phyloP scores from a whole-genome alignment of 2,888 invertebrate genomes.

The Cryptus viduatorius region DNA sequence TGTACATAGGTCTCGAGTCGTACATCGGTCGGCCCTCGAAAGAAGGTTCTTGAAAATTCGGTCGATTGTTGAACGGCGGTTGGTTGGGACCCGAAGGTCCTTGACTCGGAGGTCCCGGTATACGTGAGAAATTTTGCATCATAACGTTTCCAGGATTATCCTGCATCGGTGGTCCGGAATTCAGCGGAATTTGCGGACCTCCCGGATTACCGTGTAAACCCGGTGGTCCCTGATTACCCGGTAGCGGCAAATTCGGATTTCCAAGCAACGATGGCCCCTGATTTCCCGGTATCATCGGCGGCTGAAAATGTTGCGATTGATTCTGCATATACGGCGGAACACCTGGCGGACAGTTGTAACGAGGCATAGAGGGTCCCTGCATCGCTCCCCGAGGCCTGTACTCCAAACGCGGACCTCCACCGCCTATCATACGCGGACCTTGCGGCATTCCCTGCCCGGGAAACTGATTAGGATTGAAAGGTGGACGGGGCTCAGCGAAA shows the following conservation, averaged over 20 bases:
- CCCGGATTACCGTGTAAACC: slow-evolving; percentile 60
- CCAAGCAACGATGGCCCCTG: slow-evolving; percentile 74
- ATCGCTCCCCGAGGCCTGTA: slow-evolving; percentile 76
- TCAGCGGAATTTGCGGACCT: slow-evolving; percentile 67
- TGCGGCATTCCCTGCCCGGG: slow-evolving; percentile 73
- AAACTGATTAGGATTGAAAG: slow-evolving; percentile 77
- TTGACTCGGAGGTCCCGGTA: slow-evolving; percentile 69
- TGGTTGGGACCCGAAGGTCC: slow-evolving; percentile 67
- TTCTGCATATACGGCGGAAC: slow-evolving; percentile 67
- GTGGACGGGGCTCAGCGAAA: slow-evolving; percentile 76
- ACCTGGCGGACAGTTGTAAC: slow-evolving; percentile 76
- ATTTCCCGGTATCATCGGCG: slow-evolving; percentile 73
- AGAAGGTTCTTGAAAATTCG: slow-evolving; percentile 75
- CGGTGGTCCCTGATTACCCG: slow-evolving; percentile 64
- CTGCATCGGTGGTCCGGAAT: slow-evolving; percentile 71
- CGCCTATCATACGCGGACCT: slow-evolving; percentile 74
- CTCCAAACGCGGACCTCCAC: slow-evolving; percentile 74
- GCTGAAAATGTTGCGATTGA: slow-evolving; percentile 74
- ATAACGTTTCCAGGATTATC: slow-evolving; percentile 71
- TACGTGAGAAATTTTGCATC: slow-evolving; percentile 75
- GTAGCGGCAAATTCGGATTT: slow-evolving; percentile 69
- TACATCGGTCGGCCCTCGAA: slow-evolving; percentile 73
- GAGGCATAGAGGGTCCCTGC: slow-evolving; percentile 64
- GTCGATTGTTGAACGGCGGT: slow-evolving; percentile 76
- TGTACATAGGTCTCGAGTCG: slow-evolving; percentile 58